Percentiles rank a stretch among this genome's conserved stretches.
Evolutionary conservation across 2,888 invertebrate species (phyloP).

Genomic region (Apeira syringaria): DNA sequence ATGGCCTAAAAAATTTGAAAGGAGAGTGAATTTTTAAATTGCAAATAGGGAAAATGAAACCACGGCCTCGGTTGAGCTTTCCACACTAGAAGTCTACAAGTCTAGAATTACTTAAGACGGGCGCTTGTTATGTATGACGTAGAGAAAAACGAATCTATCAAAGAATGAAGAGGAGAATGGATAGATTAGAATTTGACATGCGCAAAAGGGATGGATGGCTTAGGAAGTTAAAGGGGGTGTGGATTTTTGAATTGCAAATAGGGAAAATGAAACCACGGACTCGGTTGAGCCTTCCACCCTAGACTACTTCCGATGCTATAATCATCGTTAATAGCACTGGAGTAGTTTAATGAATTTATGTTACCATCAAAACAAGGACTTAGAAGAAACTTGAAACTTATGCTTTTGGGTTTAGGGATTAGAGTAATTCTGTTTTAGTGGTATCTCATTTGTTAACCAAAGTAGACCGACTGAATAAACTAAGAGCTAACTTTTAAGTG

Average conservation of each 20-base stretch:
- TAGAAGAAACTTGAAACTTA: slow-evolving; percentile 42
- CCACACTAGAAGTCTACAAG: no score
- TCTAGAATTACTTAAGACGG: no score
- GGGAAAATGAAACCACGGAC: slow-evolving; percentile 72
- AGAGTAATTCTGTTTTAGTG: slow-evolving; percentile 35
- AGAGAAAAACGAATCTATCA: no score
- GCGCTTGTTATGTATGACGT: no score
- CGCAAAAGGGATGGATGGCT: slow-evolving; percentile 44
- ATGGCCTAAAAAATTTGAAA: slow-evolving; percentile 38
- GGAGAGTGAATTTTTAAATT: slow-evolving; percentile 78
- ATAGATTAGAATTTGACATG: slow-evolving; percentile 34
- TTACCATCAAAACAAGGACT: slow-evolving; percentile 66
- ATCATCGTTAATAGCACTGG: slow-evolving; percentile 74
- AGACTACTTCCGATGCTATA: slow-evolving; percentile 67
- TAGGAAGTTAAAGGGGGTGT: slow-evolving; percentile 52
- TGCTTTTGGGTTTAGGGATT: slow-evolving; percentile 32
- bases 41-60: slow-evolving; percentile 79
- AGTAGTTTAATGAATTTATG: slow-evolving; percentile 75
- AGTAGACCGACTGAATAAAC: slow-evolving; percentile 33
- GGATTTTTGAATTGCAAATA: slow-evolving; percentile 82
- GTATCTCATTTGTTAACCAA: slow-evolving; percentile 44
- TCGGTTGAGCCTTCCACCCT: slow-evolving; percentile 51
- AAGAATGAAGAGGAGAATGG: slow-evolving; percentile 9
- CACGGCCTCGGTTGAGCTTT: slow-evolving; percentile 53
- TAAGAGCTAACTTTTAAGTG: slow-evolving; percentile 29